Evolutionary conservation across 2,113 vertebrate genomes (phyloP), one percentile per base, ranked within the genome.

Genomic region (Petrocephalus microphthalmus): DNA sequence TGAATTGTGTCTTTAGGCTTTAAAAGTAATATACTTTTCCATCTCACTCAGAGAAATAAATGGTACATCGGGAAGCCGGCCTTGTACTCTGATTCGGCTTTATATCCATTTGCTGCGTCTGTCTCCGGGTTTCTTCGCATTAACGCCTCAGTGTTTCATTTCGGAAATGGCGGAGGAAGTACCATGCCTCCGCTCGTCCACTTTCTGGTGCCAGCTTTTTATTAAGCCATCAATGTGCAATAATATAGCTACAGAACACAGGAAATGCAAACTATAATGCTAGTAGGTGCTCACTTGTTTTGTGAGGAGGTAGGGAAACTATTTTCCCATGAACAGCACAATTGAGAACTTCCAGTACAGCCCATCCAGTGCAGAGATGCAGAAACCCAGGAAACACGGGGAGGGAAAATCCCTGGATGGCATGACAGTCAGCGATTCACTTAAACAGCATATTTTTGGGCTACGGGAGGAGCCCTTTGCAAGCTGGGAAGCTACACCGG

Each of bases 21-120:
- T 88, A 89, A 83, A 90, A 88, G 87, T 89, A 60, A 89, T 89
- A 86, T 89, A 89, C 89, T 91, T 92, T 90, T 87, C 67, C 87
- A 90, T 85, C 89, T 92, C 88, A 90, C 45, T 84, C 82, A 60
- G 17, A 25, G 88, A 88, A 84, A 29, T 57, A 71, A 85, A 51
- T 33, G 51, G n/a, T 88, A 74, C 52, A 64, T 17, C 47, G 71
- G 57, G 37, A 88, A 53, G 78, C 47, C 52, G 8, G 37, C 42
- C 54, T 57, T n/a, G 85, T 42, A 51, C 52, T 86, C 84, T 47
- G 11, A 54, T 83, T 84, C 3, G 56, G 78, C 54, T 83, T 60
- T 51, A 89, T 87, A 87, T 87, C 54, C 81, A 81, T 88, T 78
- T 74, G 6, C 57, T 15, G 20, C 54, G 56, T 85, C 81, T 67